Conservation (phyloP, 2,113 vertebrate species). For the Epinephelus fuscoguttatus region DNA sequence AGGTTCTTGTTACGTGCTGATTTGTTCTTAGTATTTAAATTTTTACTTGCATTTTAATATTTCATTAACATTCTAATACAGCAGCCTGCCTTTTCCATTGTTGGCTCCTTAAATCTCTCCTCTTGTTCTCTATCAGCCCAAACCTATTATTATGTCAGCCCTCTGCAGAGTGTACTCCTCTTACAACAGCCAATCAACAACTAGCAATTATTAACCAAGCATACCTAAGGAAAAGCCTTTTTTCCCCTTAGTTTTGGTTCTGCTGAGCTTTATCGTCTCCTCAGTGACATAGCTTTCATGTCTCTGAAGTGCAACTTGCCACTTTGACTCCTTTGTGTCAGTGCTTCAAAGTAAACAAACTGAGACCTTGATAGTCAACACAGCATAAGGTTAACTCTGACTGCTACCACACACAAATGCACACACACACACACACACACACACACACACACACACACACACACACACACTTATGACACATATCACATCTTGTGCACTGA, state of each 20-base stretch:
- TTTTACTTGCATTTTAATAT: conserved; percentile 8
- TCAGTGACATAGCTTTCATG: conserved; percentile 7
- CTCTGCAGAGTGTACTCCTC: conserved; percentile 24
- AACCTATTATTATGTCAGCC: conserved; percentile 37
- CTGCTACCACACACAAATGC: background rate
- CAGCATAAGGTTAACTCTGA: background rate
- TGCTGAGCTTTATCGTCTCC: conserved; percentile 5
- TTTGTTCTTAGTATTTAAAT: conserved; percentile 13
- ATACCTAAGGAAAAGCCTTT: conserved; percentile 18
- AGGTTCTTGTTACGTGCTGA: background rate
- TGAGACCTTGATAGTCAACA: background rate
- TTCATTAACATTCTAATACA: conserved; percentile 13
- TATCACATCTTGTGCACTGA: background rate
- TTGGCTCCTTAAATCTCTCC: background rate
- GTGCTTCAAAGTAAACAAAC: conserved; percentile 19
- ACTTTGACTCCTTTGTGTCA: background rate
- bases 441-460: background rate
- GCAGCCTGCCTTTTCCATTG: background rate
- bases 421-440: background rate
- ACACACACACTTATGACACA: background rate
- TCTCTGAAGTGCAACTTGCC: conserved; percentile 28
- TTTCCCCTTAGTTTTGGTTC: conserved; percentile 7
- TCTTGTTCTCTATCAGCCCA: conserved; percentile 30
- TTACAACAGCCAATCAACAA: conserved; percentile 36
- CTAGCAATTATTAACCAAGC: conserved; percentile 33